Conservation (phyloP, 2,797 vertebrate genomes). For the Tolypeutes matacus region DNA sequence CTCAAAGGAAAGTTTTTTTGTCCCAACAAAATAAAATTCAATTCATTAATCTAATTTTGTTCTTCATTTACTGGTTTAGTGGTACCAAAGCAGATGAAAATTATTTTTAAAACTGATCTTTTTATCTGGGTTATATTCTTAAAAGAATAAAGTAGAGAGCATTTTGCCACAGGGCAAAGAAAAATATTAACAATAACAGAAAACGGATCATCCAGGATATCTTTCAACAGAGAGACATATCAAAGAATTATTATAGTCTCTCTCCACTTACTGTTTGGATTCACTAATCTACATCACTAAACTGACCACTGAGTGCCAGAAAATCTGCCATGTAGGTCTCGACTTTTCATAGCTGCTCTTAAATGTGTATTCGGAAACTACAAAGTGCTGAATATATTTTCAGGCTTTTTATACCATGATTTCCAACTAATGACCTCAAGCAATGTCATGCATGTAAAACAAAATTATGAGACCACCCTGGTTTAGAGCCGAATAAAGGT, state of each 20-base stretch:
- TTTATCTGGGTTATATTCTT: conserved; percentile 73
- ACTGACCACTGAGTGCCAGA: conserved; percentile 90
- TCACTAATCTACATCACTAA: conserved; percentile 90
- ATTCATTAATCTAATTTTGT: conserved; percentile 70
- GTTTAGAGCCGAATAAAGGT: conserved; percentile 90
- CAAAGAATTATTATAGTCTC: conserved; percentile 86
- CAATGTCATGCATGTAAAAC: conserved; percentile 92
- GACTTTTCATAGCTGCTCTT: conserved; percentile 90
- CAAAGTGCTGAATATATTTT: conserved; percentile 93
- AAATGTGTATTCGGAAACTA: conserved; percentile 92
- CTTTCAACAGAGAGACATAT: conserved; percentile 87
- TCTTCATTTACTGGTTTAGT: conserved; percentile 76
- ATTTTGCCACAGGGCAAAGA: conserved; percentile 80
- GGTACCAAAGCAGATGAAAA: conserved; percentile 72
- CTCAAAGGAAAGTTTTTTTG: conserved; percentile 68
- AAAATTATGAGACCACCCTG: conserved; percentile 93
- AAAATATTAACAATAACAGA: conserved; percentile 86
- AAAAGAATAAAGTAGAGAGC: conserved; percentile 73
- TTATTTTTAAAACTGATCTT: conserved; percentile 71
- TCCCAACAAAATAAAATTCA: conserved; percentile 62
- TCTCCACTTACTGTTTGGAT: conserved; percentile 89
- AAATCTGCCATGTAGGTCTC: conserved; percentile 92
- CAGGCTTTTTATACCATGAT: conserved; percentile 91
- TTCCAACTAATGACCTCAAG: conserved; percentile 92
- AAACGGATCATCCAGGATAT: conserved; percentile 87